phyloP scores from a whole-genome alignment of 1,140 invertebrate genomes.

The Choristoneura fumiferana region DNA sequence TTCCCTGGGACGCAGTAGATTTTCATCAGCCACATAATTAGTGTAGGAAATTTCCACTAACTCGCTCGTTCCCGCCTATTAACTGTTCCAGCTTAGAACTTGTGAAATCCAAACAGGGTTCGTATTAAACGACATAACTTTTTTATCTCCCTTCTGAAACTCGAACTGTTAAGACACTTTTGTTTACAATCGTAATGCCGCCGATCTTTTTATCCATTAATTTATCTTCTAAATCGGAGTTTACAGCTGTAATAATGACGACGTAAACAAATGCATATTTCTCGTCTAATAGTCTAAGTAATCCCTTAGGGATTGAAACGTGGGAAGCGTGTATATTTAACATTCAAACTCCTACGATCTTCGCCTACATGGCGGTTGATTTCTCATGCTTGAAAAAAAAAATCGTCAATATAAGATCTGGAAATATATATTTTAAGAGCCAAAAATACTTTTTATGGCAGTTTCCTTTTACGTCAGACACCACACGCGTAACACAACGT shows the following conservation, averaged over 20 bases:
- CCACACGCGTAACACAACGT: no score
- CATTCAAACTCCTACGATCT: no score
- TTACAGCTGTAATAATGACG: background rate
- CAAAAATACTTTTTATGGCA: no score
- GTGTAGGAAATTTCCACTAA: constrained; percentile 59
- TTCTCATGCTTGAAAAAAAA: no score
- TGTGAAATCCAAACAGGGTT: constrained; percentile 23
- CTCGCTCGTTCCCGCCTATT: constrained; percentile 24
- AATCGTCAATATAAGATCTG: no score
- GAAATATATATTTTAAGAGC: no score
- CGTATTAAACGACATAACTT: background rate
- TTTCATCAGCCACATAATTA: constrained; percentile 70
- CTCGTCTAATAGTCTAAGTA: background rate
- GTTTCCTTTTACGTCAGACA: no score
- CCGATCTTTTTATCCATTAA: background rate
- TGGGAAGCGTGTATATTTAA: background rate
- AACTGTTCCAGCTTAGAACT: constrained; percentile 20
- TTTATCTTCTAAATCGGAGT: constrained; percentile 15
- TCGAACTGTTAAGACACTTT: background rate
- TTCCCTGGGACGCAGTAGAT: constrained; percentile 34
- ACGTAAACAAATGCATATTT: constrained; percentile 5
- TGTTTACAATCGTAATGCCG: constrained; percentile 9
- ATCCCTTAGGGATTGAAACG: background rate
- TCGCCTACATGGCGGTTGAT: no score
- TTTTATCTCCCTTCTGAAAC: background rate